Evolutionary conservation across 2,797 vertebrate genomes (phyloP).

Genomic region (Tokudaia tokunoshimensis): DNA sequence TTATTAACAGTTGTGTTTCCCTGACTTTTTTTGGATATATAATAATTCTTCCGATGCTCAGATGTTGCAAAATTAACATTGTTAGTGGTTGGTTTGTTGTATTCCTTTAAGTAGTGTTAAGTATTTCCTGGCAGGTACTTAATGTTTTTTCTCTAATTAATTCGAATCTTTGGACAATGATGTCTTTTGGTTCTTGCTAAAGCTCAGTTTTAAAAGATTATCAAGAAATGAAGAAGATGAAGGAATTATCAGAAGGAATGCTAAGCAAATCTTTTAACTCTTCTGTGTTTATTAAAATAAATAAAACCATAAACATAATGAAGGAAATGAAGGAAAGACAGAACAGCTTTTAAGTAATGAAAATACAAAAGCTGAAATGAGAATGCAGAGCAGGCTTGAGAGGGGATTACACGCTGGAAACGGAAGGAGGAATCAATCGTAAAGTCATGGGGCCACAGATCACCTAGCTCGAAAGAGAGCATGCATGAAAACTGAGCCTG

Average conservation of each 20-base stretch:
- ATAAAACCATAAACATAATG: not conserved
- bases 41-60: not conserved
- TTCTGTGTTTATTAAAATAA: conserved; percentile 3
- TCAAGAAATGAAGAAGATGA: not conserved
- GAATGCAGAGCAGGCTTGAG: not conserved
- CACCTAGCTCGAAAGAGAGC: not conserved
- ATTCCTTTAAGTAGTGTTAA: not conserved
- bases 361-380: conserved; percentile 12
- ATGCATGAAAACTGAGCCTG: not conserved
- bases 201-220: not conserved
- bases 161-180: not conserved
- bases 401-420: not conserved
- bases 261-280: not conserved
- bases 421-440: not conserved
- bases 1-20: not conserved
- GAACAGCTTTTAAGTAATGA: not conserved
- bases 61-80: not conserved
- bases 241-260: conserved; percentile 6
- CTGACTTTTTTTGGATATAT: not conserved
- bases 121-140: not conserved
- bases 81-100: not conserved
- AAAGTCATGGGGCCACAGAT: not conserved
- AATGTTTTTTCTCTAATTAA: not conserved
- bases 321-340: not conserved
- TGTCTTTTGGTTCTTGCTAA: not conserved